Evolutionary conservation across 2,888 invertebrate species (phyloP), one percentile per base, ranked within the genome.

Genomic region (Sinotaia quadrata): DNA sequence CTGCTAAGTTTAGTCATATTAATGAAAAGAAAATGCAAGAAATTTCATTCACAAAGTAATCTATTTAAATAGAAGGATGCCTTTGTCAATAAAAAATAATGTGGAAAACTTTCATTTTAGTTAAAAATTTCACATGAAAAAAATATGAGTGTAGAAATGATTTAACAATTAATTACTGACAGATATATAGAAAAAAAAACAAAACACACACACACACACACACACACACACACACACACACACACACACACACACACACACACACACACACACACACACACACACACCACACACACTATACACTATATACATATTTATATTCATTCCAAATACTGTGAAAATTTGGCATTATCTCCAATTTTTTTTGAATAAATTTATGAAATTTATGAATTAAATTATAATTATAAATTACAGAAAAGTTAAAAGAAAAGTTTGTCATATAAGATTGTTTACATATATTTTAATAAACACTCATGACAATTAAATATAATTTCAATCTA

Each of bases 211-310:
- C 8, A n/a, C 21, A 51, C 8, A 51, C 21, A 51, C 8, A 51
- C 51, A 51, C 12, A 51, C 51, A n/a, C 12, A 51, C 51, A 41
- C 41, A 41, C 41, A 41, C 41, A 18, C 41, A 41, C 41, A 18
- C 41, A 41, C 41, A 18, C 41, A 41, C 41, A 18, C 41, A 41
- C 41, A 18, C 41, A 41, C 41, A 18, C 41, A 41, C 41, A 41
- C 41, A 41, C 41, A 41, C 41, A 41, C 41, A 41, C 41, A 41
- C 41, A 41, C 41, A 41, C 41, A 41, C 41, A 41, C 41, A 41
- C 41, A 41, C 41, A 41, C 41, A 41, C 41, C 8, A n/a, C n/a
- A n/a, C n/a, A n/a, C n/a, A n/a, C n/a, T n/a, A n/a, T n/a, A n/a
- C n/a, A n/a, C n/a, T n/a, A 18, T 10, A 41, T 18, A 41, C 10